Evolutionary conservation across 2,797 vertebrate genomes (phyloP).

Genomic region (Apogon hyalosoma): DNA sequence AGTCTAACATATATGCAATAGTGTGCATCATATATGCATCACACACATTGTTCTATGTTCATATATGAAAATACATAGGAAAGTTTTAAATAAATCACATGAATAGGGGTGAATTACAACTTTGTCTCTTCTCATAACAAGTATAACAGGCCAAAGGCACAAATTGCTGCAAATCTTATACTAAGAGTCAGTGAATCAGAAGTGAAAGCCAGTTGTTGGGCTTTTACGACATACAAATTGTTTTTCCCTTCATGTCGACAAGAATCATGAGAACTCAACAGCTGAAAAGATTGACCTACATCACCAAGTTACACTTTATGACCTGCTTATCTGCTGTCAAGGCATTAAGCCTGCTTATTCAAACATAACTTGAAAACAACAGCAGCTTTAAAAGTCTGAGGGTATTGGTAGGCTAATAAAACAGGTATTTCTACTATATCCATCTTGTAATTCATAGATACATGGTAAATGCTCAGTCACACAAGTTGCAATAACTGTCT

Average conservation of each 20-base stretch:
- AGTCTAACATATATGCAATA: too few species aligned
- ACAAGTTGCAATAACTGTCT: constrained; percentile 29
- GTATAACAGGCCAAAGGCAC: background rate
- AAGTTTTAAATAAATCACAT: too few species aligned
- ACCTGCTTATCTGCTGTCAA: constrained; percentile 17
- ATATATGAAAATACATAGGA: too few species aligned
- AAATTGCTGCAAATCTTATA: background rate
- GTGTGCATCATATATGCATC: too few species aligned
- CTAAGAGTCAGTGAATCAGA: background rate
- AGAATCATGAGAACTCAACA: constrained; percentile 27
- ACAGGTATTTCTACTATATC: background rate
- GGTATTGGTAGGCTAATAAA: background rate
- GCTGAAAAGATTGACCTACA: constrained; percentile 57
- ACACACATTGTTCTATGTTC: too few species aligned
- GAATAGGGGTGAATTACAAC: too few species aligned
- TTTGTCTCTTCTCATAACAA: background rate
- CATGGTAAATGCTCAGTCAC: constrained; percentile 8
- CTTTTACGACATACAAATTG: constrained; percentile 1
- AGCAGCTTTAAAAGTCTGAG: constrained; percentile 4
- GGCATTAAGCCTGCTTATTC: background rate
- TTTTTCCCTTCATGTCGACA: constrained; percentile 7
- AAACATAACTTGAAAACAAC: constrained; percentile 4
- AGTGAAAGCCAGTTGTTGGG: background rate
- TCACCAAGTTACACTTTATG: constrained; percentile 7
- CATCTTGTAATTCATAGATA: background rate